A percentile compares a stretch with the other conserved stretches of the same genome.
Evolutionary conservation across 2,113 vertebrate genomes (phyloP).

Genomic region (Planiliza haematocheilus): DNA sequence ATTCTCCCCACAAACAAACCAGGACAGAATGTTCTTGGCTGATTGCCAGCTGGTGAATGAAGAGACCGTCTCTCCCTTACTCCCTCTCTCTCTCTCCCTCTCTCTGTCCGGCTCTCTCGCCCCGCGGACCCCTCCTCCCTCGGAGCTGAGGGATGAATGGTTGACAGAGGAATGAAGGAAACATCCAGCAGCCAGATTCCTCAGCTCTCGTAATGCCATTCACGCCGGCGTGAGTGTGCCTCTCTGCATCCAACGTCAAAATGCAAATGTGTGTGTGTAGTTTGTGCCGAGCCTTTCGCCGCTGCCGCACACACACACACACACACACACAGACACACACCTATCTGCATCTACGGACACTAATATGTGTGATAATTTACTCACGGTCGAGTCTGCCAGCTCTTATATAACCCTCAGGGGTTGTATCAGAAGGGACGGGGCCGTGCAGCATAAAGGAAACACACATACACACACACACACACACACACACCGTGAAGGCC

Average conservation of each 20-base stretch:
- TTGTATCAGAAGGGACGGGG: conserved; percentile 22
- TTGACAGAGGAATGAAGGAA: conserved; percentile 71
- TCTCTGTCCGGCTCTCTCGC: conserved; percentile 38
- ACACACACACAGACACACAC: neutral
- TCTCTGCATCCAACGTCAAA: neutral
- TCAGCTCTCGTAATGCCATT: conserved; percentile 58
- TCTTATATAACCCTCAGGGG: conserved; percentile 52
- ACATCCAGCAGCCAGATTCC: conserved; percentile 63
- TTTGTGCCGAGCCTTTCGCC: neutral
- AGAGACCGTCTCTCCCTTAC: conserved; percentile 53
- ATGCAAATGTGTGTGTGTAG: neutral
- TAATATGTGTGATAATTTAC: conserved; percentile 23
- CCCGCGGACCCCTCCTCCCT: conserved; percentile 40
- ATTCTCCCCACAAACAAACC: conserved; percentile 83
- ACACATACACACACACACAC: conserved; percentile 17
- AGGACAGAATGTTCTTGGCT: conserved; percentile 90
- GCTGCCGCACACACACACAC: conserved; percentile 13
- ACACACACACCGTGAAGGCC: conserved; percentile 1
- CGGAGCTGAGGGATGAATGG: conserved; percentile 58
- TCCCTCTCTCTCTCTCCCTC: conserved; percentile 37
- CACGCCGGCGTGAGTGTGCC: conserved; percentile 38
- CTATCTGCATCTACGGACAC: conserved; percentile 4
- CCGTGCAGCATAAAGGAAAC: conserved; percentile 35
- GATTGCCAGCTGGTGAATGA: conserved; percentile 70
- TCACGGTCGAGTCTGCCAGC: conserved; percentile 32